Evolutionary conservation across 2,113 vertebrate species (phyloP).

Genomic region (Picathartes gymnocephalus): DNA sequence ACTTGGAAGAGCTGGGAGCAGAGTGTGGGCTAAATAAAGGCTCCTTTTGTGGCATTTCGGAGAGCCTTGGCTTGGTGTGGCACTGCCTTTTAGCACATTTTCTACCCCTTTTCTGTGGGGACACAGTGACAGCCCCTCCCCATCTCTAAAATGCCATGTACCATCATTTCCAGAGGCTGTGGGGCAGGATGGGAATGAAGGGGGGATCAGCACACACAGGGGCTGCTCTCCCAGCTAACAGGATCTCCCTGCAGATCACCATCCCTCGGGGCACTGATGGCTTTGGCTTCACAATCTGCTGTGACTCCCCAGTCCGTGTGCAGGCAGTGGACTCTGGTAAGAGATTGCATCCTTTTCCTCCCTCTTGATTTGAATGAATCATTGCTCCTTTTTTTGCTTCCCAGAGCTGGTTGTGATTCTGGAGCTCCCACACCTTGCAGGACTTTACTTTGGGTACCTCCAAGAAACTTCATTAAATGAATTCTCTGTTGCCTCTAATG

Average conservation of each 20-base stretch:
- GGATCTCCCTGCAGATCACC: conserved; percentile 79
- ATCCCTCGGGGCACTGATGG: conserved; percentile 90
- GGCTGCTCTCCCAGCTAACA: not conserved
- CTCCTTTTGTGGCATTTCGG: rapidly evolving
- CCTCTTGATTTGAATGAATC: not conserved
- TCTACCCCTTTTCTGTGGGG: rapidly evolving
- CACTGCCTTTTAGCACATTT: not conserved
- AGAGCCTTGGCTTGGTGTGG: rapidly evolving
- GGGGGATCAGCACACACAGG: rapidly evolving
- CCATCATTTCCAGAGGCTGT: not conserved
- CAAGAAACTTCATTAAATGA: not conserved
- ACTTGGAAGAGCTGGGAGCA: not conserved
- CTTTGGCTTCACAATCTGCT: conserved; percentile 97
- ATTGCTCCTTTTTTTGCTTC: not conserved
- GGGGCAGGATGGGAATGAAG: not conserved
- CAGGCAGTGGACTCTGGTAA: conserved; percentile 94
- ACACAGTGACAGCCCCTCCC: not conserved
- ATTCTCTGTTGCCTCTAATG: not conserved
- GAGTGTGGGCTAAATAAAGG: rapidly evolving
- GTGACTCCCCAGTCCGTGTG: conserved; percentile 90
- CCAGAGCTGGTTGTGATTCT: not conserved
- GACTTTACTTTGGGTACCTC: not conserved
- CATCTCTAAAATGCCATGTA: rapidly evolving
- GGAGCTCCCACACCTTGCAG: not conserved
- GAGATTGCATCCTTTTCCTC: not conserved